phyloP scores from a whole-genome alignment of 1,140 invertebrate genomes.

The Drosophila micromelanica region DNA sequence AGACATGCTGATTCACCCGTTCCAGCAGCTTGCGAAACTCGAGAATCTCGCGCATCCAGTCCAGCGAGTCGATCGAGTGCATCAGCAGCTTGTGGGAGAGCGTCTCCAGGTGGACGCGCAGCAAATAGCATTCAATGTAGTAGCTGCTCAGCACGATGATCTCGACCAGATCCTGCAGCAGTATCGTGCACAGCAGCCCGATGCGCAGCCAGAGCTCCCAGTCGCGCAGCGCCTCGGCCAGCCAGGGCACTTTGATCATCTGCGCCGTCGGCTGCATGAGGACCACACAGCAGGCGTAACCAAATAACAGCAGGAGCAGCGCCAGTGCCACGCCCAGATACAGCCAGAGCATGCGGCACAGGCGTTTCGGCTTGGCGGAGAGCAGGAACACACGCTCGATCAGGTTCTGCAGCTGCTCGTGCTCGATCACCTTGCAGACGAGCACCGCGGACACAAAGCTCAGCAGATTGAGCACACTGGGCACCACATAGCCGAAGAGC shows the following conservation, averaged over 20 bases:
- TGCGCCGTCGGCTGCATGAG: conserved; percentile 87
- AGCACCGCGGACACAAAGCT: conserved; percentile 92
- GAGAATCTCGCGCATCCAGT: conserved; percentile 92
- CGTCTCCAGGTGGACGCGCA: conserved; percentile 89
- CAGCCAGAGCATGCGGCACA: conserved; percentile 89
- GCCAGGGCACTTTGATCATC: conserved; percentile 82
- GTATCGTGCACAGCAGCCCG: conserved; percentile 87
- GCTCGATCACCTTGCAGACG: conserved; percentile 92
- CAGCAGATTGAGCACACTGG: conserved; percentile 90
- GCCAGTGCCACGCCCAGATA: conserved; percentile 88
- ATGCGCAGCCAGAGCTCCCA: conserved; percentile 85
- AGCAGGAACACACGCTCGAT: conserved; percentile 91
- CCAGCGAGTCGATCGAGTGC: conserved; percentile 88
- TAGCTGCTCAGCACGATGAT: conserved; percentile 91
- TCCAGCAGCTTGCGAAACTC: conserved; percentile 90
- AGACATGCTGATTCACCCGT: conserved; percentile 90
- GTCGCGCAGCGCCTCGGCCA: conserved; percentile 82
- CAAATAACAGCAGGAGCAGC: conserved; percentile 88
- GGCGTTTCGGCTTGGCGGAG: conserved; percentile 86
- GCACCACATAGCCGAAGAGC: conserved; percentile 91
- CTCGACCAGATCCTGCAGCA: conserved; percentile 91
- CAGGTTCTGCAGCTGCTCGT: conserved; percentile 94
- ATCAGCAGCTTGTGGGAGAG: conserved; percentile 89
- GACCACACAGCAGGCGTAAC: conserved; percentile 86
- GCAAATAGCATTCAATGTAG: conserved; percentile 91